Conservation (phyloP, 2,113 vertebrate genomes). For the Emydocephalus ijimae region DNA sequence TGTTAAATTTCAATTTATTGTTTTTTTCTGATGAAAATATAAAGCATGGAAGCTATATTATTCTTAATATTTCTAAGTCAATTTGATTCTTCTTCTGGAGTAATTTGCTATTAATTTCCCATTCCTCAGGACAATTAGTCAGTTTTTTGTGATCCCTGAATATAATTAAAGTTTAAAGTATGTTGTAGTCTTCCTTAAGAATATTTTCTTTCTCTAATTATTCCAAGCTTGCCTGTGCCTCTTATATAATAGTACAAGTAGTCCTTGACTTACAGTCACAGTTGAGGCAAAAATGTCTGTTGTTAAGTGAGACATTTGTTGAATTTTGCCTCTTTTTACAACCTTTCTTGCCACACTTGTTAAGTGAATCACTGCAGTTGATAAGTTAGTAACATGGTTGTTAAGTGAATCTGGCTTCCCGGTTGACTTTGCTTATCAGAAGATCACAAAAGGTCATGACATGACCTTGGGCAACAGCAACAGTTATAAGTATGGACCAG, state of each 20-base stretch:
- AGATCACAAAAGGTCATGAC: neutral
- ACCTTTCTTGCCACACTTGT: neutral
- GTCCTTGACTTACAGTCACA: neutral
- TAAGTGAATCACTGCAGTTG: neutral
- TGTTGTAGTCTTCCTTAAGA: neutral
- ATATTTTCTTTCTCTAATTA: neutral
- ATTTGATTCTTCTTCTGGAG: neutral
- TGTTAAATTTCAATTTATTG: neutral
- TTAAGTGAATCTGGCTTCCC: neutral
- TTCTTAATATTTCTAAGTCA: neutral
- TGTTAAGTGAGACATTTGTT: neutral
- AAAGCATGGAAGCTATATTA: neutral
- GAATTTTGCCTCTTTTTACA: neutral
- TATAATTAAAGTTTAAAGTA: neutral
- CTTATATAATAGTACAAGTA: neutral
- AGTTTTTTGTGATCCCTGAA: neutral
- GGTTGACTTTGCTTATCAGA: neutral
- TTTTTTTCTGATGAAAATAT: neutral
- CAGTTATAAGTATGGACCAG: neutral
- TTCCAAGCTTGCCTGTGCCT: neutral
- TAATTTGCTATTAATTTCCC: neutral
- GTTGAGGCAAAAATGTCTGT: neutral
- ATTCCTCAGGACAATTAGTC: neutral
- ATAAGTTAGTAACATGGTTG: neutral
- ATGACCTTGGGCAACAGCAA: no score